Evolutionary conservation across 2,888 invertebrate genomes (phyloP).

Genomic region (Acanthosepion pharaonis): DNA sequence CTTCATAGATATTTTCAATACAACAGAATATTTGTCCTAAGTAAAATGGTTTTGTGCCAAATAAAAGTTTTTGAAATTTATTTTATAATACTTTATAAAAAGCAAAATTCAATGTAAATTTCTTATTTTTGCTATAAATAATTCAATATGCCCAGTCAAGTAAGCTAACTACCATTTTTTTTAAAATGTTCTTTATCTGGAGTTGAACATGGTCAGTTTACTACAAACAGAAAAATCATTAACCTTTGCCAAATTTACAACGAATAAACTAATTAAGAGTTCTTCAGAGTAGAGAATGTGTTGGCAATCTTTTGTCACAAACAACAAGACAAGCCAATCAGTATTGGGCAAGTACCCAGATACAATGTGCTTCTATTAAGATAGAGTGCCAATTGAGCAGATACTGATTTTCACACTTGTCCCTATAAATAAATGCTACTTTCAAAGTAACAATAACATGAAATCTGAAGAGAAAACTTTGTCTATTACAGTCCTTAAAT

Average conservation of each 20-base stretch:
- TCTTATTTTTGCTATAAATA: not conserved
- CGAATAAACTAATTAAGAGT: conserved; percentile 11
- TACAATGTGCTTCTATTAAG: not conserved
- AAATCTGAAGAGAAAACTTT: not conserved
- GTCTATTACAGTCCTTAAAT: too few relatives aligned
- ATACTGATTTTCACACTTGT: conserved; percentile 33
- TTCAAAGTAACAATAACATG: not conserved
- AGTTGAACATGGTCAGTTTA: not conserved
- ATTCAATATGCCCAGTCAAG: not conserved
- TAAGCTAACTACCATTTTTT: not conserved
- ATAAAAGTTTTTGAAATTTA: not conserved
- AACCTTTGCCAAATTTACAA: not conserved
- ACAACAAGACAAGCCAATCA: conserved; percentile 23
- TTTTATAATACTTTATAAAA: not conserved
- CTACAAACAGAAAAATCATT: not conserved
- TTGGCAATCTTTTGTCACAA: conserved; percentile 33
- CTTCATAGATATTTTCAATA: not conserved
- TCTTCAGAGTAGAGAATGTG: not conserved
- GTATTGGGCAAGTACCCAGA: conserved; percentile 4
- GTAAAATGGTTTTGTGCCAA: not conserved
- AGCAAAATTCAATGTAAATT: not conserved
- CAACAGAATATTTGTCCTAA: not conserved
- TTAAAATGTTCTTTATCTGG: not conserved
- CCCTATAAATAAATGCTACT: not conserved
- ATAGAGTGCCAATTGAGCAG: not conserved